Evolutionary conservation across 2,113 vertebrate genomes (phyloP).

Genomic region (Psephotus haematonotus): DNA sequence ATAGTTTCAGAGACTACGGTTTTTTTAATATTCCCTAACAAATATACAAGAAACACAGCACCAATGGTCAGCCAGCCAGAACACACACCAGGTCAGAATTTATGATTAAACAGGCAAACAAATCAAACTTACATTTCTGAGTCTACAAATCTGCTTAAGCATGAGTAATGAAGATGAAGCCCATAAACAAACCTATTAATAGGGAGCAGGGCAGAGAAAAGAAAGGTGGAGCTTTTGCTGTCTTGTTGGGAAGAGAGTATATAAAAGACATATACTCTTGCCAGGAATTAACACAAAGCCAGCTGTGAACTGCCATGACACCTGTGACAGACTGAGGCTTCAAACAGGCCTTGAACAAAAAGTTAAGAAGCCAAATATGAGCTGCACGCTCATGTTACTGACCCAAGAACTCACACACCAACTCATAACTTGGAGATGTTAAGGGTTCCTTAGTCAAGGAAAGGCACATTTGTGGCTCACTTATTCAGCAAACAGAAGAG

Average conservation of each 20-base stretch:
- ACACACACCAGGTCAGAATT: background rate
- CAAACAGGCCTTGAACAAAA: background rate
- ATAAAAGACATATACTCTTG: background rate
- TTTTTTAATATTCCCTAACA: background rate
- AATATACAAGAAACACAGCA: background rate
- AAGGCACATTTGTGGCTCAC: background rate
- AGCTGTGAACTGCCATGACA: rapidly evolving
- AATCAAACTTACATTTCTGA: background rate
- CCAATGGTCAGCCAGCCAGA: background rate
- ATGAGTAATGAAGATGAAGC: background rate
- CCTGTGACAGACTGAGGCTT: background rate
- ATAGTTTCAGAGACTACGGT: background rate
- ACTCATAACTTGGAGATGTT: background rate
- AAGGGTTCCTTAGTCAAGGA: background rate
- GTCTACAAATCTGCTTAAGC: background rate
- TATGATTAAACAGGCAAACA: background rate
- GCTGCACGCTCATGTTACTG: background rate
- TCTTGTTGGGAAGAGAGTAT: background rate
- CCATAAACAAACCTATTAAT: background rate
- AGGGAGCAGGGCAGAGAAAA: background rate
- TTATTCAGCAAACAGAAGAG: background rate
- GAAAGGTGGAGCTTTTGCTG: background rate
- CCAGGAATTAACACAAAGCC: background rate
- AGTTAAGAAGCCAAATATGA: background rate
- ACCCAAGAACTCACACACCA: background rate